These are phyloP conservation scores for Araneus ventricosus DNA, from an alignment of 1,140 invertebrate species.

Conservation along the genomic window DNA sequence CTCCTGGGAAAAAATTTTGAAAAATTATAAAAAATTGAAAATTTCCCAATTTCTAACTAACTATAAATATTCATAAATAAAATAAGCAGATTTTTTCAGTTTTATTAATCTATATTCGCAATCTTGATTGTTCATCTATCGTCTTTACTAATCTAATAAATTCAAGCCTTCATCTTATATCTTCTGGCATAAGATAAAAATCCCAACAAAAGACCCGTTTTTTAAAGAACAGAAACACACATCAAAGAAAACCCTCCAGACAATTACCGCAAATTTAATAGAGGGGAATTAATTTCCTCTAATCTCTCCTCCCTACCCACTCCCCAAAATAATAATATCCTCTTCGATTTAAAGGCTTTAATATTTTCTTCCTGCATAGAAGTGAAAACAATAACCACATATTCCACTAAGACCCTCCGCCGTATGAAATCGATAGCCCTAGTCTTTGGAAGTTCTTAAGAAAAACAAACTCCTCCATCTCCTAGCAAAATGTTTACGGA, in stretches of 20 bases:
- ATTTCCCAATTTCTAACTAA: too few species aligned
- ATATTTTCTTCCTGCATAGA: neutral
- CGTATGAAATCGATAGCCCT: slow-evolving; percentile 3
- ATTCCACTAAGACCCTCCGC: neutral
- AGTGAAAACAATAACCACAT: slow-evolving; percentile 11
- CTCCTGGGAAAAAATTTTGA: too few species aligned
- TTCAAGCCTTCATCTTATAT: neutral
- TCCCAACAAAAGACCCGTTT: too few species aligned
- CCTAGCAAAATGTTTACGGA: slow-evolving; percentile 45
- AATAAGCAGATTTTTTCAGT: too few species aligned
- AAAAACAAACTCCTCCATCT: slow-evolving; percentile 39
- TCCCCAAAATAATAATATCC: neutral
- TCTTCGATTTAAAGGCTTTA: neutral
- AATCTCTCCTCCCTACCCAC: neutral
- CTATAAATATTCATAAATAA: too few species aligned
- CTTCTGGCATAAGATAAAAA: too few species aligned
- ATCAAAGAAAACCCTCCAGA: neutral
- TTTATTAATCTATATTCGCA: too few species aligned
- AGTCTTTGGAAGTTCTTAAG: slow-evolving; percentile 13
- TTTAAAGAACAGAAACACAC: neutral
- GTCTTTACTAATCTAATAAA: too few species aligned
- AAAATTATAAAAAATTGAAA: too few species aligned
- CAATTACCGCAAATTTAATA: too few species aligned
- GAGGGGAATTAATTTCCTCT: neutral
- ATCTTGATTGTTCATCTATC: too few species aligned